Percentiles rank a stretch among this genome's conserved stretches.
phyloP scores from a whole-genome alignment of 2,797 vertebrate species.

The Trachops cirrhosus region DNA sequence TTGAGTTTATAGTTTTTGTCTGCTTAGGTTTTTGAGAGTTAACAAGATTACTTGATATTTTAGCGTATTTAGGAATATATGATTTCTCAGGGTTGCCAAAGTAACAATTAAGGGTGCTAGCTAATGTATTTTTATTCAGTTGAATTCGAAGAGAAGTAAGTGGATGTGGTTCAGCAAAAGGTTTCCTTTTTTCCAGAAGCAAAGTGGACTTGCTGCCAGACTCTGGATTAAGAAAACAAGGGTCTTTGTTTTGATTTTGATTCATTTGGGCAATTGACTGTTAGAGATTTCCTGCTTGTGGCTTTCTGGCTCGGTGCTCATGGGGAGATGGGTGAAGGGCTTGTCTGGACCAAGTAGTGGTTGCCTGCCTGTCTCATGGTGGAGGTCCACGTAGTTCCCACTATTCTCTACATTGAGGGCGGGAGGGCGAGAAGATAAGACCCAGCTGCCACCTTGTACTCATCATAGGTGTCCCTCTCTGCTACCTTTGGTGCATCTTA shows the following conservation, averaged over 20 bases:
- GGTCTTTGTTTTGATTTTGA: slow-evolving; percentile 22
- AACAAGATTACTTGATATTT: not conserved
- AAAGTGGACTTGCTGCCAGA: not conserved
- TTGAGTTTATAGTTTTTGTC: slow-evolving; percentile 16
- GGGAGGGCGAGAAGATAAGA: not conserved
- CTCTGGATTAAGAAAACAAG: not conserved
- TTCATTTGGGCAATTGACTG: not conserved
- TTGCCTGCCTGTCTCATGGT: not conserved
- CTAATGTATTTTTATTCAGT: not conserved
- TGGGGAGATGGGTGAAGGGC: not conserved
- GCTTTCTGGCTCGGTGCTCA: not conserved
- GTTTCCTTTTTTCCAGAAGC: not conserved
- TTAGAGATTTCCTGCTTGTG: not conserved
- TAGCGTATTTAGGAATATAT: not conserved
- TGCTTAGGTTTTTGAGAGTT: not conserved
- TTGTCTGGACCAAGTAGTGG: not conserved
- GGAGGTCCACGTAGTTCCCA: not conserved
- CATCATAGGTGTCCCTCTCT: not conserved
- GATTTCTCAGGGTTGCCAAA: not conserved
- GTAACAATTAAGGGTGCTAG: not conserved
- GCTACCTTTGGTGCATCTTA: not conserved
- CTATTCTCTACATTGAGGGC: not conserved
- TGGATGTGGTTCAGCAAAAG: not conserved
- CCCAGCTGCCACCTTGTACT: not conserved
- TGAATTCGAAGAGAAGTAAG: not conserved